Conservation (phyloP, 2,888 invertebrate genomes). For the Andrena camellia region DNA sequence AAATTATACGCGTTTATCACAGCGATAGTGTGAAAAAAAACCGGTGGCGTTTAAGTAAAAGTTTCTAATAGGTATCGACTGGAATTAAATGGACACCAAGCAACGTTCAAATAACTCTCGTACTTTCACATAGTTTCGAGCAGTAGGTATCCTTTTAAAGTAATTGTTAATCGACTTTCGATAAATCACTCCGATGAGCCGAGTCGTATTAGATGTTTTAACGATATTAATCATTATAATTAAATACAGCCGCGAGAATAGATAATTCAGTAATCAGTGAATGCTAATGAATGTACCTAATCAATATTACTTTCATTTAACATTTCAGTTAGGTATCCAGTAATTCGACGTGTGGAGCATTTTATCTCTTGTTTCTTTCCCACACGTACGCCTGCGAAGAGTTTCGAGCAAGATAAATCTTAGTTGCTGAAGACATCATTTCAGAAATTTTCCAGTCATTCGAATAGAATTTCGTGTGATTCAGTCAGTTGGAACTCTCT, state of each 20-base stretch:
- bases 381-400: background rate
- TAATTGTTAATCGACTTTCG: background rate
- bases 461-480: slow-evolving; percentile 14
- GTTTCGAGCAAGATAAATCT: background rate
- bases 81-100: slow-evolving; percentile 15
- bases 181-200: background rate
- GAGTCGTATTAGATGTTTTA: background rate
- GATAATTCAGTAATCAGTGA: background rate
- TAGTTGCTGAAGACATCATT: background rate
- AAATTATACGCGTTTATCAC: slow-evolving; percentile 57
- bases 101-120: background rate
- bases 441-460: background rate
- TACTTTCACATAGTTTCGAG: background rate
- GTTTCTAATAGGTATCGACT: slow-evolving; percentile 27
- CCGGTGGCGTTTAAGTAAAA: slow-evolving; percentile 12
- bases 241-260: background rate
- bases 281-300: background rate
- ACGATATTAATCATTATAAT: background rate
- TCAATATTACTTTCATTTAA: background rate
- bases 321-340: background rate
- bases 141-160: background rate
- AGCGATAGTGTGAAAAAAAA: slow-evolving; percentile 17
- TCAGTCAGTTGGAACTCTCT: slow-evolving; percentile 24
- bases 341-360: background rate
- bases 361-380: no score